These are phyloP conservation scores for Pseudopipra pipra DNA, from an alignment of 2,113 vertebrate species.

Conservation along the genomic window DNA sequence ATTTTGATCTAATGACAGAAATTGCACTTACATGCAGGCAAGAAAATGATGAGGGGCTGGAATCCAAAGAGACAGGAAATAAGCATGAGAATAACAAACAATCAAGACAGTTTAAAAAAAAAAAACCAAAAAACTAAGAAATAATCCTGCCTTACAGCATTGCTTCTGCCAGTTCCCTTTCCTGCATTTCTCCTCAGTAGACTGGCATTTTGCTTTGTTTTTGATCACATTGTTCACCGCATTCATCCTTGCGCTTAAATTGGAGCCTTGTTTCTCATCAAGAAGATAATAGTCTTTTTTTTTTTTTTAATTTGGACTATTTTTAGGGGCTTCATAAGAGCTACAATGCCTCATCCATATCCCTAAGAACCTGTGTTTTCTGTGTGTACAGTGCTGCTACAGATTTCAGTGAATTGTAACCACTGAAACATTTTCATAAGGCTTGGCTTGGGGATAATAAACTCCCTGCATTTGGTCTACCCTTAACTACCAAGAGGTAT, in stretches of 20 bases:
- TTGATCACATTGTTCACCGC: neutral
- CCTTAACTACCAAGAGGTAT: neutral
- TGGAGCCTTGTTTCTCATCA: neutral
- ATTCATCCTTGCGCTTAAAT: neutral
- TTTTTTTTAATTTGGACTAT: neutral
- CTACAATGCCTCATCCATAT: neutral
- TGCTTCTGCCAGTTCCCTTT: neutral
- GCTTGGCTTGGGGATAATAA: neutral
- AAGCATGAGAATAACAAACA: neutral
- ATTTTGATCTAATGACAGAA: neutral
- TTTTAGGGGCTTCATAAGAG: neutral
- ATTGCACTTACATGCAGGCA: neutral
- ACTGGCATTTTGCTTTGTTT: neutral
- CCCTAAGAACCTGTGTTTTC: neutral
- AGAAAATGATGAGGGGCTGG: neutral
- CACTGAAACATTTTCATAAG: neutral
- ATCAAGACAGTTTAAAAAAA: neutral
- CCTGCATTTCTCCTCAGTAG: neutral
- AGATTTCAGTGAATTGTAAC: neutral
- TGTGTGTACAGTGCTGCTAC: neutral
- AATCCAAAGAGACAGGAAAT: neutral
- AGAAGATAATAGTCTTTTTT: neutral
- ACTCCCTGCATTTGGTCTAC: neutral
- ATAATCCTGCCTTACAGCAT: neutral
- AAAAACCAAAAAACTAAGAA: neutral